Percentiles rank a stretch among this genome's conserved stretches.
phyloP scores from a whole-genome alignment of 2,797 vertebrate genomes.

The Rhynchonycteris naso region DNA sequence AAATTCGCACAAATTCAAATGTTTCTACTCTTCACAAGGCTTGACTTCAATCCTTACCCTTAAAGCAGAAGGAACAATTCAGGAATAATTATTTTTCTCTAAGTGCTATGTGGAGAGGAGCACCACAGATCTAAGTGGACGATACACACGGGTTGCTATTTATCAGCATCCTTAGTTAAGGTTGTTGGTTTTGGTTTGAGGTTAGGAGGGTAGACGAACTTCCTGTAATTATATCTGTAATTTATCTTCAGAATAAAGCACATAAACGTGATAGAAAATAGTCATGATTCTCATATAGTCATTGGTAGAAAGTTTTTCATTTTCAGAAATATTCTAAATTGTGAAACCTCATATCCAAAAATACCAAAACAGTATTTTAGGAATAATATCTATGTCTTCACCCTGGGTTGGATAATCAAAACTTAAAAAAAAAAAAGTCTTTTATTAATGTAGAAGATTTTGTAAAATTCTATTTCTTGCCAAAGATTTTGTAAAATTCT shows the following conservation, averaged over 20 bases:
- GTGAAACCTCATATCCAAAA: neutral
- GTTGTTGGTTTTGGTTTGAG: neutral
- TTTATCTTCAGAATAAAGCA: neutral
- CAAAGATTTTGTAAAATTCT: neutral
- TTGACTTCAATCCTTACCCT: neutral
- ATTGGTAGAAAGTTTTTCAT: neutral
- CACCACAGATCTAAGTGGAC: neutral
- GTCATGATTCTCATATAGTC: neutral
- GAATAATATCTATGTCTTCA: neutral
- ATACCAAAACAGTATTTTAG: neutral
- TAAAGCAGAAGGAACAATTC: neutral
- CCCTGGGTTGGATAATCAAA: neutral
- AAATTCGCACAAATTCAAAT: neutral
- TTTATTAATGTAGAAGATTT: neutral
- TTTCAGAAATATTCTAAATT: neutral
- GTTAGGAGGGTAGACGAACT: neutral
- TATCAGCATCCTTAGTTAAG: neutral
- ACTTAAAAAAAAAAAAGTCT: neutral
- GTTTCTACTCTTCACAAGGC: neutral
- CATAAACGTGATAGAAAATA: neutral
- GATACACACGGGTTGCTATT: neutral
- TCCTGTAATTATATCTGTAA: neutral
- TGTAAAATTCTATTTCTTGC: neutral
- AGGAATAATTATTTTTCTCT: neutral
- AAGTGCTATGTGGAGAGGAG: neutral